Evolutionary conservation across 2,113 vertebrate species (phyloP).

Genomic region (Actinemys pallida): DNA sequence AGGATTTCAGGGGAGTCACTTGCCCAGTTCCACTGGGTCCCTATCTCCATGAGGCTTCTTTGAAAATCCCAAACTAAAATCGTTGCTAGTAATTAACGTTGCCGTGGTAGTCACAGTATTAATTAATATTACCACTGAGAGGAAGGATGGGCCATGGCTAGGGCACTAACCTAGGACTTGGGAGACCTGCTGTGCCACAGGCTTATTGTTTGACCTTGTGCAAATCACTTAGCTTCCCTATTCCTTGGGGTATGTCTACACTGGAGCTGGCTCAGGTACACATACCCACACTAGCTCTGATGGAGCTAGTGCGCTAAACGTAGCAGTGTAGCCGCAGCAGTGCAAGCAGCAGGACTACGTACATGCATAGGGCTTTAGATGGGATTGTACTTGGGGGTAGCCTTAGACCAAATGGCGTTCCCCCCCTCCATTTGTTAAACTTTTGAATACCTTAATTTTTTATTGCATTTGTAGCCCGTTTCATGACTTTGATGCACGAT

Average conservation of each 20-base stretch:
- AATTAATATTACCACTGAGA: not conserved
- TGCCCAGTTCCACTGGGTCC: not conserved
- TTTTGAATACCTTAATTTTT: no score
- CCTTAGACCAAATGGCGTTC: no score
- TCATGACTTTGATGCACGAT: no score
- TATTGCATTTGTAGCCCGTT: no score
- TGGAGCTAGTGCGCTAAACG: not conserved
- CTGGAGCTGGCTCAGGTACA: not conserved
- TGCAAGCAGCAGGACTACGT: not conserved
- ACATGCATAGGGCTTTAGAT: not conserved
- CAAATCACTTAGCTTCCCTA: not conserved
- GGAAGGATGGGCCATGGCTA: not conserved
- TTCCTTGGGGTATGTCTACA: not conserved
- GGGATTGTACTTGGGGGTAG: not conserved
- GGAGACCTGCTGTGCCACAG: not conserved
- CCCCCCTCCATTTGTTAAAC: no score
- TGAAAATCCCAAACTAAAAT: not conserved
- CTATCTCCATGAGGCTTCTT: not conserved
- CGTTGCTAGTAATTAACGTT: not conserved
- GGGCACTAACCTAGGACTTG: not conserved
- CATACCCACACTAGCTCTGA: not conserved
- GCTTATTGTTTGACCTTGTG: not conserved
- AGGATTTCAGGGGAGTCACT: not conserved
- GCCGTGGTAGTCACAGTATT: not conserved
- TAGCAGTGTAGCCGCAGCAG: not conserved